A percentile compares a stretch with the other conserved stretches of the same genome.
Evolutionary conservation across 2,888 invertebrate genomes (phyloP).

Genomic region (Desoria tigrina): DNA sequence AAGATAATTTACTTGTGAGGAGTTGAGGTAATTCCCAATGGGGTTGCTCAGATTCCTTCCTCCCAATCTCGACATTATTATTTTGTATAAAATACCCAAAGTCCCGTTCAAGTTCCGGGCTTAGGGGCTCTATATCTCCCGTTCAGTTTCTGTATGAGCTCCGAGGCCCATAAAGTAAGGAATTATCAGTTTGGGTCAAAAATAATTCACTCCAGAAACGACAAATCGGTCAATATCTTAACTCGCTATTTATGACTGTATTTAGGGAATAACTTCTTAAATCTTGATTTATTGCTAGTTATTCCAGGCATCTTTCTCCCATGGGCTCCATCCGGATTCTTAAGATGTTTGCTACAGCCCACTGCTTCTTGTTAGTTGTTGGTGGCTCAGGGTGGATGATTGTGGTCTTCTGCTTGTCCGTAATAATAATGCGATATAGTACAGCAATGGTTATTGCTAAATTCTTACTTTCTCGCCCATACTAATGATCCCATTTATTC

Average conservation of each 20-base stretch:
- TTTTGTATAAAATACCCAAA: no score
- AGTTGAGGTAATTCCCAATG: constrained; percentile 44
- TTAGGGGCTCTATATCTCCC: no score
- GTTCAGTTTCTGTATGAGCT: constrained; percentile 33
- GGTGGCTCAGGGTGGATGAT: no score
- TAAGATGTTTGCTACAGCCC: no score
- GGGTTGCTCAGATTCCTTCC: constrained; percentile 24
- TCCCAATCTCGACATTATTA: no score
- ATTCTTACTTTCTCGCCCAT: no score
- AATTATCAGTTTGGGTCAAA: constrained; percentile 53
- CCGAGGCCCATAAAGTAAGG: constrained; percentile 51
- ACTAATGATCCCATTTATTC: no score
- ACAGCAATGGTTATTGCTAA: no score
- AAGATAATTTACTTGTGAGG: constrained; percentile 19
- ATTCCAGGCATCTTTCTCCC: constrained; percentile 17
- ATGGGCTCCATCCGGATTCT: constrained; percentile 3
- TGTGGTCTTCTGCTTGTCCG: constrained; percentile 16
- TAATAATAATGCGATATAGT: constrained; percentile 14
- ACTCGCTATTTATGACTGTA: constrained; percentile 53
- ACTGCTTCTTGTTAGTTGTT: no score
- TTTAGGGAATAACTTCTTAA: constrained; percentile 53
- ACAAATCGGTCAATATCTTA: constrained; percentile 54
- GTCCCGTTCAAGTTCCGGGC: no score
- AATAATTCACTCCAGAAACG: constrained; percentile 51
- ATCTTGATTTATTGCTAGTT: constrained; percentile 52